phyloP scores from a whole-genome alignment of 2,797 vertebrate species.

The Balearica regulorum region DNA sequence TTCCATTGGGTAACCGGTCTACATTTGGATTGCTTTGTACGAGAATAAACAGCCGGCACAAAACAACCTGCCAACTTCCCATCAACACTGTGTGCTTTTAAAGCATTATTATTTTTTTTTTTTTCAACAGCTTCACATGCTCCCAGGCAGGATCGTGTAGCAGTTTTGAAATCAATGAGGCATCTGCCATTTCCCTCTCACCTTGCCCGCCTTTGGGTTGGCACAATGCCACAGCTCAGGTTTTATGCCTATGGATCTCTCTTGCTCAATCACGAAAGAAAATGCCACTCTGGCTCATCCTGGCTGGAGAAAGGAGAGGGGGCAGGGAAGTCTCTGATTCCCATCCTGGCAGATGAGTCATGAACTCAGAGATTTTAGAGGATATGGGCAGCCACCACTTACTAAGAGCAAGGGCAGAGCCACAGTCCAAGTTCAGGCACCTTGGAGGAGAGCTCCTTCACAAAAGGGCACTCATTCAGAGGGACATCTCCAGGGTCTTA shows the following conservation, averaged over 20 bases:
- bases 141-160: constrained; percentile 15
- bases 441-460: not conserved
- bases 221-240: not conserved
- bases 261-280: fast-evolving
- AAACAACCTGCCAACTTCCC: not conserved
- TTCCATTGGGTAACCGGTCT: not conserved
- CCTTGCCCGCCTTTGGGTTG: not conserved
- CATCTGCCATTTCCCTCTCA: constrained; percentile 39
- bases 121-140: not conserved
- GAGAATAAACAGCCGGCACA: constrained; percentile 1
- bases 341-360: not conserved
- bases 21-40: not conserved
- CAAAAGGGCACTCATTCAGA: not conserved
- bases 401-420: not conserved
- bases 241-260: not conserved
- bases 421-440: not conserved
- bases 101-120: not conserved
- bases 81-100: not conserved
- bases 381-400: not conserved
- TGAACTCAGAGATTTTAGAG: not conserved
- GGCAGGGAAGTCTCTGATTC: not conserved
- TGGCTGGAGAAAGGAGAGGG: not conserved
- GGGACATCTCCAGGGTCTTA: not conserved
- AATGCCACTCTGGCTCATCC: not conserved
- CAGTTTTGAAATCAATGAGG: constrained; percentile 30